phyloP scores from a whole-genome alignment of 2,797 vertebrate species.

The Poecilia gillii region DNA sequence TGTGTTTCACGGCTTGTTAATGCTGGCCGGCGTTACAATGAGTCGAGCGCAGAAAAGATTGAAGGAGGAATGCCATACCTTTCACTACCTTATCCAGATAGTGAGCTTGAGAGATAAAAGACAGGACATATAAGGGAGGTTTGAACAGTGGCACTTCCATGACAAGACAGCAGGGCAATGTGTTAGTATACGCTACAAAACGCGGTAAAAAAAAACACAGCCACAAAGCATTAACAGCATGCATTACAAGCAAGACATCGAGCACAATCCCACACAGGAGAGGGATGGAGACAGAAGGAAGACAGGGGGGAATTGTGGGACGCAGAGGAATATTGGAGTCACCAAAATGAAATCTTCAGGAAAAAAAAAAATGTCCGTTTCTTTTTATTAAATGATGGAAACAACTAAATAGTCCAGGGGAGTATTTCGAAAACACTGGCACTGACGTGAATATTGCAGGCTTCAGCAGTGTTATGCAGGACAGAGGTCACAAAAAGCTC shows the following conservation, averaged over 20 bases:
- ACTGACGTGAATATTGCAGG: slow-evolving; percentile 62
- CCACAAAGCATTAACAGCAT: slow-evolving; percentile 63
- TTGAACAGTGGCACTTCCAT: slow-evolving; percentile 84
- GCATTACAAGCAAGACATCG: slow-evolving; percentile 72
- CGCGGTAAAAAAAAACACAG: slow-evolving; percentile 54
- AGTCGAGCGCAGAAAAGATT: slow-evolving; percentile 73
- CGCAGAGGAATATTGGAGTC: slow-evolving; percentile 24
- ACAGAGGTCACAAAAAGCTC: slow-evolving; percentile 51
- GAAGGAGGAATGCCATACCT: slow-evolving; percentile 95
- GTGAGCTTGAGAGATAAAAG: slow-evolving; percentile 99
- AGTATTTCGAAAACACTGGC: slow-evolving; percentile 57
- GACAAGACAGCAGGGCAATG: slow-evolving; percentile 77
- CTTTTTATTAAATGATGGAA: slow-evolving; percentile 60
- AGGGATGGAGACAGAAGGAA: slow-evolving; percentile 41
- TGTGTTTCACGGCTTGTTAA: slow-evolving; percentile 66
- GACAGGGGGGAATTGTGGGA: slow-evolving; percentile 23
- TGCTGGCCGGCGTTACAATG: slow-evolving; percentile 62
- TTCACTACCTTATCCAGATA: slow-evolving; percentile 99
- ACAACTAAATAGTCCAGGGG: slow-evolving; percentile 50
- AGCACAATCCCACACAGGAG: slow-evolving; percentile 53
- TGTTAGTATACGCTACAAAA: slow-evolving; percentile 75
- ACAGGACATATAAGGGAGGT: slow-evolving; percentile 97
- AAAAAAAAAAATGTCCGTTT: slow-evolving; percentile 56
- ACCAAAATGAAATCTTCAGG: slow-evolving; percentile 53
- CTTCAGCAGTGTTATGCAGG: slow-evolving; percentile 48